Conservation (phyloP, 2,888 invertebrate species). For the Mesoligia furuncula region DNA sequence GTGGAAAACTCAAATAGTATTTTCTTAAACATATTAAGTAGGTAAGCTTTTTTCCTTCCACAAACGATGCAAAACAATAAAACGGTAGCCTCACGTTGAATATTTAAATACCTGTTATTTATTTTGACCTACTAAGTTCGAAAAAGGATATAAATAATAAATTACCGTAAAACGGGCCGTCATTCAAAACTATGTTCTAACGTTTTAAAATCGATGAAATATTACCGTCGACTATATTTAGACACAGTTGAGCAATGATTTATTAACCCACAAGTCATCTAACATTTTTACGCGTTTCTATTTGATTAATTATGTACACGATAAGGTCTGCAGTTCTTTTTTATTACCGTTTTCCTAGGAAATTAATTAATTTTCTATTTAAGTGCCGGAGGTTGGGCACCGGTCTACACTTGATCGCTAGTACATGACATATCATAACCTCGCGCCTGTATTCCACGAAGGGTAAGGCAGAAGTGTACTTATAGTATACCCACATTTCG, state of each 20-base stretch:
- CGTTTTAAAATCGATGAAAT: conserved; percentile 55
- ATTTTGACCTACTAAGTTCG: conserved; percentile 5
- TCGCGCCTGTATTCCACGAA: no score
- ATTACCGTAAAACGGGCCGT: conserved; percentile 30
- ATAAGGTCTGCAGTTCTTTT: conserved; percentile 3
- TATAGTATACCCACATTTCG: no score
- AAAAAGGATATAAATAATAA: conserved; percentile 35
- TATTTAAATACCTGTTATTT: neutral
- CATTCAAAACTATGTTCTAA: conserved; percentile 41
- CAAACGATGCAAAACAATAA: neutral
- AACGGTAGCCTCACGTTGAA: neutral
- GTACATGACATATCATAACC: neutral
- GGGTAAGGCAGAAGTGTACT: no score
- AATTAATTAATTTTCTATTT: conserved; percentile 11
- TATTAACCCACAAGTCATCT: conserved; percentile 35
- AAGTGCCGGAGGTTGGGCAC: neutral
- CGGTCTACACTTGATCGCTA: neutral
- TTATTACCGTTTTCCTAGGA: neutral
- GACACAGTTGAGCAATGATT: conserved; percentile 42
- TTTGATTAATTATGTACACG: conserved; percentile 47
- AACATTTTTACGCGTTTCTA: conserved; percentile 31
- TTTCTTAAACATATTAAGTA: neutral
- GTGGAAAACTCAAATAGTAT: neutral
- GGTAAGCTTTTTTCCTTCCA: no score
- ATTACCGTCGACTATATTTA: conserved; percentile 37